These are phyloP conservation scores for Nettapus auritus DNA, from an alignment of 2,113 vertebrate genomes.

Conservation along the genomic window DNA sequence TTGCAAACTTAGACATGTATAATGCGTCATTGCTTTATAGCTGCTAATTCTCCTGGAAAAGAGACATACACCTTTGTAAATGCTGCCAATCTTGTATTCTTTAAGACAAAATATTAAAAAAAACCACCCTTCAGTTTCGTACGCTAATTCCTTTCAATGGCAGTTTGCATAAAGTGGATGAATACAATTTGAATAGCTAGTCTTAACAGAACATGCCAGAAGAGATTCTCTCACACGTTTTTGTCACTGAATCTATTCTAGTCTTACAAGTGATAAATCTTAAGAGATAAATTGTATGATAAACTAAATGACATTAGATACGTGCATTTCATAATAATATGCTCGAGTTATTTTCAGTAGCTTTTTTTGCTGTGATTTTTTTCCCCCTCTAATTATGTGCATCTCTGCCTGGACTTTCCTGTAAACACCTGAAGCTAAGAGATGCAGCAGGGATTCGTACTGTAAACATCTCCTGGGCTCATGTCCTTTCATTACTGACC, in stretches of 20 bases:
- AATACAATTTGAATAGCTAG: neutral
- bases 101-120: neutral
- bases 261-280: neutral
- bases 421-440: neutral
- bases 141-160: neutral
- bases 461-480: neutral
- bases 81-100: neutral
- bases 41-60: neutral
- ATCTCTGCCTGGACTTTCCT: neutral
- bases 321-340: neutral
- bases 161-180: neutral
- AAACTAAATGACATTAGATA: neutral
- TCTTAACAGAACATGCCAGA: neutral
- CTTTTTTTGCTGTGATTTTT: neutral
- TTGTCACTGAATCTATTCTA: neutral
- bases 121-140: neutral
- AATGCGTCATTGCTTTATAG: neutral
- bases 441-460: neutral
- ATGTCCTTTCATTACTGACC: neutral
- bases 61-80: neutral
- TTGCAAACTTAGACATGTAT: neutral
- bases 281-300: neutral
- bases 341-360: neutral
- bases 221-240: neutral
- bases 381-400: neutral